Base-by-base conservation (phyloP, 2,797 vertebrate species). In the Kryptolebias ocellatus region DNA sequence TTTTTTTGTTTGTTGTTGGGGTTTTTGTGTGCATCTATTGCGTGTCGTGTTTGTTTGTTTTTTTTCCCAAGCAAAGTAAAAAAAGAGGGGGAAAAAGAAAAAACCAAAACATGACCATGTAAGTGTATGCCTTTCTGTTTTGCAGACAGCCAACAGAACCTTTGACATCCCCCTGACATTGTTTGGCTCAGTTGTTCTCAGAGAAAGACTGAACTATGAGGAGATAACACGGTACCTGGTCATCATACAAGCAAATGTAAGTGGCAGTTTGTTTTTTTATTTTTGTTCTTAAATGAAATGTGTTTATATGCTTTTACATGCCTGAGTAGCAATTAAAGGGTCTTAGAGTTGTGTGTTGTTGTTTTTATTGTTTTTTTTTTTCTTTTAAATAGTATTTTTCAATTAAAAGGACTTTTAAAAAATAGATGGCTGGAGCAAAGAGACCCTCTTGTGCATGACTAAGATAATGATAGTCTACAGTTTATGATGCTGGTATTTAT, bases 151-250 rank as follows among this genome's bases (percentile, higher is more conserved):
- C 75, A 98, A 96, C 83, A 93, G 91, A 73, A 98, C 97, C 60
- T 99, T 99, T 82, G 96, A 96, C 90, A 99, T 99, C 75, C 98
- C 97, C 0, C 94, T 99, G 52, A 98, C 97, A 28, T 83, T 99
- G 76, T 96, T 97, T 1, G 98, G 98, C 77, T 94, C 96, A 0
- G 94, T 99, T 2, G 95, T 98, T 68, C 93, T 99, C 49, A 92
- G 94, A 70, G 95, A 97, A 83, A 94, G 98, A 59, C 93, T 99
- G 46, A 99, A 99, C 93, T 99, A 98, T 16, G 98, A 99, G 87
- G 97, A 98, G 60, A 98, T 95, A 84, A 98, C 95, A 0, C 96
- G 94, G 12, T 99, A 98, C 75, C 95, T 95, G 79, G 94, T 99
- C 83, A 93, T 98, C 78, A 93, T 99, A 75, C 96, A 98, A 83